Evolutionary conservation across 2,797 vertebrate genomes (phyloP).

Genomic region (Acanthurus tractus): DNA sequence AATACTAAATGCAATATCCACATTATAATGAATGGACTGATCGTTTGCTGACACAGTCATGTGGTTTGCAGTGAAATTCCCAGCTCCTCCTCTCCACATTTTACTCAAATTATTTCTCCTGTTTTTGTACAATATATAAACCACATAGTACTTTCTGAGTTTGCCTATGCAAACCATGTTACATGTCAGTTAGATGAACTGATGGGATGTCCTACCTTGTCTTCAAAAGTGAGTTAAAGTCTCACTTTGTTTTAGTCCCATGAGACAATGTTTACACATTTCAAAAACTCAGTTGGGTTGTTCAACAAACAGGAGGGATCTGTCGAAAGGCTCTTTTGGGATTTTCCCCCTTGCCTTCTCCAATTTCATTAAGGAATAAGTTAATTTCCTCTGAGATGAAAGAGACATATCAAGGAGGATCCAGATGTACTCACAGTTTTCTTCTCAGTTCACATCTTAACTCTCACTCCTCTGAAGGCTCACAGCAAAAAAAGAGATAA

Average conservation of each 20-base stretch:
- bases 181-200: not conserved
- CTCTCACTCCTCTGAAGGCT: conserved; percentile 2
- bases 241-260: not conserved
- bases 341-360: conserved; percentile 19
- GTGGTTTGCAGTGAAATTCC: not conserved
- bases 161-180: not conserved
- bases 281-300: not conserved
- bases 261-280: conserved; percentile 12
- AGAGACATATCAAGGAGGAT: not conserved
- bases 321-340: conserved; percentile 33
- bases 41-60: too few species aligned
- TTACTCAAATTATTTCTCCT: not conserved
- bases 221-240: not conserved
- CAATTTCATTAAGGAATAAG: conserved; percentile 23
- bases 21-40: too few species aligned
- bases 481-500: not conserved
- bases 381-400: conserved; percentile 20
- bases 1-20: too few species aligned
- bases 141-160: not conserved
- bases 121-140: not conserved
- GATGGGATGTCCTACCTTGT: not conserved
- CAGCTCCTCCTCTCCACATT: not conserved
- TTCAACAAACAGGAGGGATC: conserved; percentile 19
- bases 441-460: not conserved
- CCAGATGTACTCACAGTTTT: conserved; percentile 1